A percentile compares a stretch with the other conserved stretches of the same genome.
phyloP scores from a whole-genome alignment of 2,888 invertebrate species.

The Unio delphinus region DNA sequence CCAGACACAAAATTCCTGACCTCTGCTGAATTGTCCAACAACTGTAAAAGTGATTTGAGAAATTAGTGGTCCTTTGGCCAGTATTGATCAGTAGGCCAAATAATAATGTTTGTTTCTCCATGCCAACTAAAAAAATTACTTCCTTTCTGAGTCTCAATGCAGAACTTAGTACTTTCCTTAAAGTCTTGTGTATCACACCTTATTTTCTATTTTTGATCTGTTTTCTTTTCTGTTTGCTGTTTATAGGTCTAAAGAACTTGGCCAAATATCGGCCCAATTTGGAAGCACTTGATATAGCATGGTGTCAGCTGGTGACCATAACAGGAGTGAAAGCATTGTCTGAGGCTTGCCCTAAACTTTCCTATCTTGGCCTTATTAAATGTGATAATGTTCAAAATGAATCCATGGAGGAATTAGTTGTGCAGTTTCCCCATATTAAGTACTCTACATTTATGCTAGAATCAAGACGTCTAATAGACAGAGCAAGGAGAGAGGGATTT shows the following conservation, averaged over 20 bases:
- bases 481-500: constrained; percentile 39
- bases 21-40: too few relatives aligned
- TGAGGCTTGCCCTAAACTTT: constrained; percentile 41
- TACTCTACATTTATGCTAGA: constrained; percentile 62
- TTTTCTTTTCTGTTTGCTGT: neutral
- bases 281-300: constrained; percentile 59
- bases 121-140: too few relatives aligned
- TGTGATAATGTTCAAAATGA: constrained; percentile 56
- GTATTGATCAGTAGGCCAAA: too few relatives aligned
- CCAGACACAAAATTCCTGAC: too few relatives aligned
- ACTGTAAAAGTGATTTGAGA: too few relatives aligned
- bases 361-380: constrained; percentile 59
- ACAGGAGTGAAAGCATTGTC: constrained; percentile 49
- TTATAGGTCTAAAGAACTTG: constrained; percentile 44
- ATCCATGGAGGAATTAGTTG: constrained; percentile 47
- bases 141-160: neutral
- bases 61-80: too few relatives aligned
- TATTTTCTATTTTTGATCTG: neutral
- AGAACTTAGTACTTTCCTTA: neutral
- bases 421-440: constrained; percentile 49
- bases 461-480: constrained; percentile 47
- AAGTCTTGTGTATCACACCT: neutral
- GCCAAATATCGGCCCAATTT: constrained; percentile 42
- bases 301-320: constrained; percentile 59
- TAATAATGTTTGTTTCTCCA: too few relatives aligned